Evolutionary conservation across 2,113 vertebrate species (phyloP), one percentile per base, ranked within the genome.

Genomic region (Loxodonta africana): DNA sequence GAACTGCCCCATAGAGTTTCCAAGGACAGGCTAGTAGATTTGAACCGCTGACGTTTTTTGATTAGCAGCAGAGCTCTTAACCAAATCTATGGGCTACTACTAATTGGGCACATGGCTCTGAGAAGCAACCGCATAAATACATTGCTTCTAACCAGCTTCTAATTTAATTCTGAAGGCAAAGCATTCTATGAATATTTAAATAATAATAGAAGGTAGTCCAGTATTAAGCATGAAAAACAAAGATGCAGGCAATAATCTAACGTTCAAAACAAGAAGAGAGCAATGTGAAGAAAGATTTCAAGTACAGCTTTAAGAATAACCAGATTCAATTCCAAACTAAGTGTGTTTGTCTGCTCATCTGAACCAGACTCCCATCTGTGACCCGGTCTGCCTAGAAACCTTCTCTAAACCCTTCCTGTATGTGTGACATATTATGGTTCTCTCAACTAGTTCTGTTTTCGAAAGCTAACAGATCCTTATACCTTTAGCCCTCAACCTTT

Each of bases 121-220:
- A 88, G 57, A 87, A 96, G 46, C 62, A 87, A 17, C 77, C 80
- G 18, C n/a, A 74, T 62, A 74, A 94, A 81, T 37, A 60, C 26
- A 92, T 5, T 74, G 74, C 82, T 26, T 73, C 84, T 33, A 74
- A 25, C 33, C 20, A 81, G 53, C 11, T 48, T 92, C 44, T 60
- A 74, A 69, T 57, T 28, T 85, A 71, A 83, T 87, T 71, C 41
- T 77, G 65, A 88, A 87, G 20, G 46, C 60, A 88, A 94, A 25
- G 60, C 30, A 76, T 71, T 85, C 65, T 88, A 48, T 25, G 89
- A 80, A 41, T 46, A 76, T 90, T 0, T 93, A 14, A 73, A 26
- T 73, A 86, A 37, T 7, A 82, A 46, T 33, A 71, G 0, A 25
- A 77, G 8, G 23, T 8, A 74, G 51, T n/a, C 33, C 77, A 87